Evolutionary conservation across 2,888 invertebrate species (phyloP), one percentile per base, ranked within the genome.

Genomic region (Marronus borbonicus): DNA sequence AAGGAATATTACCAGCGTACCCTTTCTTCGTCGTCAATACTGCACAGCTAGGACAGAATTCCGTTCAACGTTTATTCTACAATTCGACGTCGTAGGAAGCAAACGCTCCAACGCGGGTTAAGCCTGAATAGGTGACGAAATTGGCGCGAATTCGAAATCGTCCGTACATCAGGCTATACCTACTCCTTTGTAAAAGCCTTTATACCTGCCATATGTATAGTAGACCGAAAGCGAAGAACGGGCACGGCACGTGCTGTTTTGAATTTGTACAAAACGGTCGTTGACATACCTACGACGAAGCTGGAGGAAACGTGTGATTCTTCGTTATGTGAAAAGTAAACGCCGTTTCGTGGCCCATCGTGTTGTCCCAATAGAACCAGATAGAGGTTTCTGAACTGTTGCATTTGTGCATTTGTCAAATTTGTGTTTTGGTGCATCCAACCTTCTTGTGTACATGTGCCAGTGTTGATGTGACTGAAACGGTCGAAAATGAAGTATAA

Each of bases 401-500:
- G n/a, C 5, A 24, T 24, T 17, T 28, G 36, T 74, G 44, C 55
- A 28, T 50, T 70, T 17, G 12, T 58, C 20, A 28, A 62, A 74
- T 44, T 60, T 8, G n/a, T 50, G 65, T 49, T 31, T 65, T 76
- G 36, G 65, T 76, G 36, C 31, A 28, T 60, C 24, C 58, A 20
- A 14, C 60, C 12, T 60, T 60, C 39, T 36, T 60, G 20, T 62
- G 62, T 20, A n/a, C 24, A 12, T 66, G 65, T 76, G 66, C 55
- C 36, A 65, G 65, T 66, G 66, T 65, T 65, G 17, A 76, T 65
- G 76, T 76, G 50, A 55, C 44, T 17, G 20, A 44, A 62, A 44
- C 12, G 62, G 70, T 28, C 52, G 39, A 77, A 62, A 64, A 89
- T 92, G 92, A 92, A 92, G 90, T 92, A 92, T 88, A 91, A 92